A percentile compares a stretch with the other conserved stretches of the same genome.
Conservation (phyloP, 2,888 invertebrate species). For the Pediacus dermestoides region DNA sequence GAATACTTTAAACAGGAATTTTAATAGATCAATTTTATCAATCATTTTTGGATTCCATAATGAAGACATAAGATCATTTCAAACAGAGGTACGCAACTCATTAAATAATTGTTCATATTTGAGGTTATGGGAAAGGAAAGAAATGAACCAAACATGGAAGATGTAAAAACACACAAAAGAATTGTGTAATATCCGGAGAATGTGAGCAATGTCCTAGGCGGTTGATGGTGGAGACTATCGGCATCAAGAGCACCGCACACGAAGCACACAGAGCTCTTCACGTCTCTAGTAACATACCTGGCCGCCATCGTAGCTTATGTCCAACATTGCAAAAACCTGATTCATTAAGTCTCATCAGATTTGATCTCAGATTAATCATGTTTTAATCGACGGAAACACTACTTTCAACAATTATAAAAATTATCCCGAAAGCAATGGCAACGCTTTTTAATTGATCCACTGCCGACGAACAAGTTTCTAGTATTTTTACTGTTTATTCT, state of each 20-base stretch:
- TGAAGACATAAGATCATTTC: no score
- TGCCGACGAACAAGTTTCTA: no score
- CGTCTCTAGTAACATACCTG: conserved; percentile 33
- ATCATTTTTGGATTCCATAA: no score
- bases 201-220: conserved; percentile 40
- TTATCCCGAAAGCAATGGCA: neutral
- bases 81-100: no score
- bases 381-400: conserved; percentile 33
- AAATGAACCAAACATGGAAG: conserved; percentile 13
- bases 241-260: conserved; percentile 35
- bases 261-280: conserved; percentile 37
- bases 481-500: no score
- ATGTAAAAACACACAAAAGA: conserved; percentile 31
- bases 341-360: conserved; percentile 33
- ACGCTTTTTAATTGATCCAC: neutral
- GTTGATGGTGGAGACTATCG: conserved; percentile 15
- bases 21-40: no score
- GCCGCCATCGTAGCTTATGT: conserved; percentile 32
- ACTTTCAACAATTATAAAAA: conserved; percentile 15
- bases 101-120: no score
- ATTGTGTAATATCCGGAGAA: conserved; percentile 41
- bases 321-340: conserved; percentile 31
- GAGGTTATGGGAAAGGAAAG: no score
- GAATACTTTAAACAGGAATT: no score
- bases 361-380: conserved; percentile 34